Evolutionary conservation across 2,888 invertebrate species (phyloP).

Genomic region (Blera fallax): DNA sequence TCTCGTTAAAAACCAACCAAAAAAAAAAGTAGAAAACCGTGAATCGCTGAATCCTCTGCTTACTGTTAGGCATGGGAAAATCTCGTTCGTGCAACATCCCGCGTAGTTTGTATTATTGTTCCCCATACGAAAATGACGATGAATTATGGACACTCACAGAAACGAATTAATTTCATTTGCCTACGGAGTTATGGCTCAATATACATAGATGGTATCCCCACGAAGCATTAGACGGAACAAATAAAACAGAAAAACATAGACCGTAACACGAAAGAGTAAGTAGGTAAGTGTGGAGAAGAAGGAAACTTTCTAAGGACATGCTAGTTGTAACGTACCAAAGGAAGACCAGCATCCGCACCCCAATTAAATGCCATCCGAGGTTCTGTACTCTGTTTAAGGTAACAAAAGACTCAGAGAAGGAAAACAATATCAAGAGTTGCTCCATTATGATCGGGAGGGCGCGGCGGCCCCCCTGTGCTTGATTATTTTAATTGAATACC

Average conservation of each 20-base stretch:
- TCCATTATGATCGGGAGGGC: conserved; percentile 8
- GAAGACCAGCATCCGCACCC: conserved; percentile 17
- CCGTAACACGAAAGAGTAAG: conserved; percentile 22
- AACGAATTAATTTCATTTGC: conserved; percentile 58
- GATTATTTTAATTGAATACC: conserved; percentile 65
- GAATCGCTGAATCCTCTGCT: background rate
- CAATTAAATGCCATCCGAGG: conserved; percentile 46
- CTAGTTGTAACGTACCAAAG: conserved; percentile 17
- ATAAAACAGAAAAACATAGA: conserved; percentile 11
- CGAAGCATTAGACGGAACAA: background rate
- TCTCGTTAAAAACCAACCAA: background rate
- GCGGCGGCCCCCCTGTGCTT: conserved; percentile 12
- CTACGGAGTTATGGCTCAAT: conserved; percentile 32
- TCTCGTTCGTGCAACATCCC: conserved; percentile 43
- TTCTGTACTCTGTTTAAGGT: background rate
- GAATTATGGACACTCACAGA: conserved; percentile 61
- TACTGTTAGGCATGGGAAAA: background rate
- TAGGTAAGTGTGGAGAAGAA: too few species aligned
- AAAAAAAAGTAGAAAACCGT: background rate
- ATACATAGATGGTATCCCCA: conserved; percentile 22
- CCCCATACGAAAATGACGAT: conserved; percentile 57
- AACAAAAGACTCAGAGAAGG: background rate
- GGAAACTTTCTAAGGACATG: conserved; percentile 50
- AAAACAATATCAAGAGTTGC: conserved; percentile 41
- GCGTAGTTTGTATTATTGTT: conserved; percentile 23